Conservation (phyloP, 2,888 invertebrate species). For the Eurois occulta region DNA sequence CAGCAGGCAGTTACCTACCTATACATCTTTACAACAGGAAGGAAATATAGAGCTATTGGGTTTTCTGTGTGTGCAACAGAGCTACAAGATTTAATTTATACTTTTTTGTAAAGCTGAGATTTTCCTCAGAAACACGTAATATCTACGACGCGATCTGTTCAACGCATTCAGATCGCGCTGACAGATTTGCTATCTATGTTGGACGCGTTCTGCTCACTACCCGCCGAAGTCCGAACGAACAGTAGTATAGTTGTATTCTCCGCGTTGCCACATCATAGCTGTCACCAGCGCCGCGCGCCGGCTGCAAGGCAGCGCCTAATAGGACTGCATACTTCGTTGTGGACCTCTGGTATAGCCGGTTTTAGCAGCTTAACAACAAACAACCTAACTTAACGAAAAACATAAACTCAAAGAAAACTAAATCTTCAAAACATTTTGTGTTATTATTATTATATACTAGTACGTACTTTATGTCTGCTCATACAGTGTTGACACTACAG, state of each 20-base stretch:
- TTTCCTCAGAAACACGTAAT: background rate
- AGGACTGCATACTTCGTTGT: conserved; percentile 16
- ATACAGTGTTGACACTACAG: background rate
- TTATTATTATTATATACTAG: too few relatives aligned
- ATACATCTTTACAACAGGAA: conserved; percentile 1
- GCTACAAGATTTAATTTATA: background rate
- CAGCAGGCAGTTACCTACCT: background rate
- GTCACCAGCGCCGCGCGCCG: background rate
- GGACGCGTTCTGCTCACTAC: background rate
- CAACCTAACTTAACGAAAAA: background rate
- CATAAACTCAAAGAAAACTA: background rate
- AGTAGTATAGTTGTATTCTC: background rate
- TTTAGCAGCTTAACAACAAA: conserved; percentile 4
- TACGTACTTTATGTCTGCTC: background rate
- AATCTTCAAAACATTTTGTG: background rate
- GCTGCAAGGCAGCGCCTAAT: conserved; percentile 6
- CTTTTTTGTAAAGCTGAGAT: background rate
- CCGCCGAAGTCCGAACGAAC: background rate
- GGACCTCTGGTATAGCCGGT: background rate
- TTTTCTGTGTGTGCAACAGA: background rate
- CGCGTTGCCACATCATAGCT: conserved; percentile 19
- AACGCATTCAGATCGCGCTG: conserved; percentile 2
- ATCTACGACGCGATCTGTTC: background rate
- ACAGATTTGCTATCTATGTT: background rate
- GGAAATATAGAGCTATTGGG: background rate